Conservation (phyloP, 2,113 vertebrate species). For the Sylvilagus bachmani region DNA sequence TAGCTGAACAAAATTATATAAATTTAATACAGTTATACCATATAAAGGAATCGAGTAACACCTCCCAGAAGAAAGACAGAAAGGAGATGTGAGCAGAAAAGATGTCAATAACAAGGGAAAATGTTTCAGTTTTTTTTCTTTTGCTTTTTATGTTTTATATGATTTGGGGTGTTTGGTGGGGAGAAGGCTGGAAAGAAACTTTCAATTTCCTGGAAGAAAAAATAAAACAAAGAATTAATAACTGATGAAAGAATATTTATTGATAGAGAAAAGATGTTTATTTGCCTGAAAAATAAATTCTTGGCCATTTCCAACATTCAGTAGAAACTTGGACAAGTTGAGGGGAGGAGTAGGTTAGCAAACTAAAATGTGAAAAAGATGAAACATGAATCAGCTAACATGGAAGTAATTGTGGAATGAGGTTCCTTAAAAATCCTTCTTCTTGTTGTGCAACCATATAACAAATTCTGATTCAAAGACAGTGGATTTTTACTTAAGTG, state of each 20-base stretch:
- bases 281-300: neutral
- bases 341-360: neutral
- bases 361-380: neutral
- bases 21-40: neutral
- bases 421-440: neutral
- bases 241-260: neutral
- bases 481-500: neutral
- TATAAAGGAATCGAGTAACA: neutral
- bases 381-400: neutral
- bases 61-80: neutral
- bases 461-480: neutral
- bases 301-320: neutral
- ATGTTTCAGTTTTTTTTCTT: neutral
- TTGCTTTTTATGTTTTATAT: neutral
- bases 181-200: neutral
- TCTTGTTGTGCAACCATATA: neutral
- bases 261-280: neutral
- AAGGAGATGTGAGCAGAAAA: neutral
- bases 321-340: neutral
- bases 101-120: neutral
- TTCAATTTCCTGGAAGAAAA: neutral
- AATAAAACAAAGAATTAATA: neutral
- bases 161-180: neutral
- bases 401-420: neutral
- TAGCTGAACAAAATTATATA: neutral